Evolutionary conservation across 2,113 vertebrate species (phyloP), one percentile per base, ranked within the genome.

Genomic region (Sorex araneus): DNA sequence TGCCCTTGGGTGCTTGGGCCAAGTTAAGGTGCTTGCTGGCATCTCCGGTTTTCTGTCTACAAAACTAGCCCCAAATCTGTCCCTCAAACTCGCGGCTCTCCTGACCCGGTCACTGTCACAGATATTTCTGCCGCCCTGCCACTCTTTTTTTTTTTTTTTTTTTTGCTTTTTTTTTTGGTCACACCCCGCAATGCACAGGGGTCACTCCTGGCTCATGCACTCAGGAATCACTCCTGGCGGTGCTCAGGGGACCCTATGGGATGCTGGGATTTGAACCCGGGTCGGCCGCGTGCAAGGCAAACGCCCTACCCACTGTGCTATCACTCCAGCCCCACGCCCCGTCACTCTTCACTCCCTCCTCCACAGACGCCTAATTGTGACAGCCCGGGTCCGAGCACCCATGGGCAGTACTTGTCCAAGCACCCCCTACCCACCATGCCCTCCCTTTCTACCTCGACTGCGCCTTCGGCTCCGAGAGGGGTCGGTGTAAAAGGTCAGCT

Each of bases 401-500:
- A 7, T 1, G 3, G 73, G 28, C 27, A 67, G 4, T 11, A 9
- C 3, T 13, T 34, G 21, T 21, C 43, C n/a, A 1, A 0, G 0
- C 10, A 4, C 3, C 28, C 27, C 54, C 5, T 0, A 4, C 1
- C 1, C 16, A 34, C 4, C 15, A 3, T 4, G 10, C 11, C 5
- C n/a, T n/a, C n/a, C 25, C 25, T 69, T 96, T 86, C 90, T 98
- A 99, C 99, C 99, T 98, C 99, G 98, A 97, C 99, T 99, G 91
- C 99, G 99, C 88, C 99, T 98, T 43, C 99, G 98, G 97, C 99
- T 99, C 97, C 99, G 98, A 0, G 99, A 99, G 34, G 99, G 99
- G 95, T 99, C 99, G 0, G 99, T 99, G 98, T 99, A 99, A 98
- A 99, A 99, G 93, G 99, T 99, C 97, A 99, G 98, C 97, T 99